Base-by-base conservation (phyloP, 2,113 vertebrate species). In the Pan troglodytes region DNA sequence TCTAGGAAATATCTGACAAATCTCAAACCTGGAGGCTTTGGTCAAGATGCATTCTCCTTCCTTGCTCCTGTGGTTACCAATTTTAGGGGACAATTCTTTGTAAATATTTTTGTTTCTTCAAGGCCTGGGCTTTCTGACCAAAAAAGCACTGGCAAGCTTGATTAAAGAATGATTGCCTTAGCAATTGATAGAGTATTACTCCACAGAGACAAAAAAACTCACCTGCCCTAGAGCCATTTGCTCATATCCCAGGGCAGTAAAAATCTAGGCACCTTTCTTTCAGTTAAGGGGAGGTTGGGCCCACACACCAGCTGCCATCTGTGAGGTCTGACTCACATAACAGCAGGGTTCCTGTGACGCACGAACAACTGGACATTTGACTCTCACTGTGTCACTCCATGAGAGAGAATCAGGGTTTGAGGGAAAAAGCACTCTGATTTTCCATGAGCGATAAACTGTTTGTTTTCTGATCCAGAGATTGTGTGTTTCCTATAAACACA, bases 201-300 rank as follows among this genome's bases (percentile, higher is more conserved):
- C 52, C 38, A 27, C 20, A 18, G 27, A 82, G 16, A 59, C 18
- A 11, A 27, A 48, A 75, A 50, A 27, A 12, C 14, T n/a, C 32
- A 22, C 48, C 17, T 87, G 12, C 52, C 20, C 14, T 43, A n/a
- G 8, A 50, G 16, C 13, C 0, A 1, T 70, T 45, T 17, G 4
- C 43, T 89, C 27, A 55, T 2, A 43, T 25, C 11, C 38, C 35
- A 68, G 32, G 45, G 13, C 5, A 11, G 2, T 55, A 45, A 72
- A 78, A 52, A 16, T 73, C 35, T 35, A 32, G 22, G 30, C 3
- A 38, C 0, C 12, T 91, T 91, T 91, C 17, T n/a, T 81, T 75
- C n/a, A 52, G 18, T 2, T 2, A 43, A n/a, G 5, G 25, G 23
- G 40, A 61, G 0, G 1, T 30, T 43, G 48, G 17, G 8, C 8